phyloP scores from a whole-genome alignment of 92 coral and sea anemone species.

The Pocillopora grandis region DNA sequence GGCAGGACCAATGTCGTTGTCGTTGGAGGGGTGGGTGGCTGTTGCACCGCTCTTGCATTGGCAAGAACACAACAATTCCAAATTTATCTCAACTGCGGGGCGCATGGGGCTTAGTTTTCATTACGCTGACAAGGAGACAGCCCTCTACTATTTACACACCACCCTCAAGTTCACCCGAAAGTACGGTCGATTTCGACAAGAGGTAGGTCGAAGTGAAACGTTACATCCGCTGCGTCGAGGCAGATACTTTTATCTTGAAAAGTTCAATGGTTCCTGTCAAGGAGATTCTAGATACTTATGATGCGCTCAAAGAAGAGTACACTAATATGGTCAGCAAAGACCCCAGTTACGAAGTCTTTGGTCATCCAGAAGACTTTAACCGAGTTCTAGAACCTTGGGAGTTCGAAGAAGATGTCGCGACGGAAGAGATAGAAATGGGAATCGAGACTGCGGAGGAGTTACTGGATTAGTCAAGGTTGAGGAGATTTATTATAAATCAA shows the following conservation, averaged over 20 bases:
- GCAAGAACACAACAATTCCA: conserved; percentile 48
- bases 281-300: too few relatives aligned
- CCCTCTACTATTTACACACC: conserved; percentile 52
- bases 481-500: conserved; percentile 31
- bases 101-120: conserved; percentile 75
- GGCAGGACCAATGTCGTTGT: conserved; percentile 25
- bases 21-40: conserved; percentile 78
- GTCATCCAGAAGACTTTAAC: too few relatives aligned
- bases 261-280: too few relatives aligned
- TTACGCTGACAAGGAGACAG: conserved; percentile 62
- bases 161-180: conserved; percentile 50
- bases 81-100: conserved; percentile 55
- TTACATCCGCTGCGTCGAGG: too few relatives aligned
- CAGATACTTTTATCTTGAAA: too few relatives aligned
- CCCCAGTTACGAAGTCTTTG: too few relatives aligned
- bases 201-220: conserved; percentile 12
- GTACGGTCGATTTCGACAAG: conserved; percentile 2
- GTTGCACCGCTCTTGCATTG: conserved; percentile 65
- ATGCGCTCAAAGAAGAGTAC: too few relatives aligned
- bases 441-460: too few relatives aligned
- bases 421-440: too few relatives aligned
- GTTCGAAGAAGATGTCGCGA: too few relatives aligned
- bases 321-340: too few relatives aligned
- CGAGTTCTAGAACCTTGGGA: too few relatives aligned
- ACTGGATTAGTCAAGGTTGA: background rate